Conservation (phyloP, 2,113 vertebrate genomes). For the Lates calcarifer region DNA sequence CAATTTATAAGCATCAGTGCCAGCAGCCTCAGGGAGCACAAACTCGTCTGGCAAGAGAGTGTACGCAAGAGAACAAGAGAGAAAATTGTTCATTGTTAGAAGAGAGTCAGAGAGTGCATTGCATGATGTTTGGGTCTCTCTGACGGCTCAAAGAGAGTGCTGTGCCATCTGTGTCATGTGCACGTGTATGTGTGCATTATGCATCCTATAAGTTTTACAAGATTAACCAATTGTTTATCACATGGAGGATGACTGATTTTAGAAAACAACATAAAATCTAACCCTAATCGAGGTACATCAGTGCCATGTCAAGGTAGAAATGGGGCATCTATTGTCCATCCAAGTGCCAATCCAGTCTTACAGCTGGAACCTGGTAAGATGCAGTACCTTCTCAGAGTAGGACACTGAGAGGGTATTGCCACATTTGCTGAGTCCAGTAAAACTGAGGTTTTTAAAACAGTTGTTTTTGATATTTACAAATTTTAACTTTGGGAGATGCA, state of each 20-base stretch:
- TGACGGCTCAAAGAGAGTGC: neutral
- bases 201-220: neutral
- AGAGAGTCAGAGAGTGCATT: neutral
- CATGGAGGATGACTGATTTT: neutral
- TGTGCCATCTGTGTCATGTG: neutral
- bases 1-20: neutral
- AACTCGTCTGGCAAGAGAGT: neutral
- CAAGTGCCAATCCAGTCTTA: neutral
- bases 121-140: too few relatives aligned
- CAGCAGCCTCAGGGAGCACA: conserved; percentile 25
- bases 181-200: neutral
- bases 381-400: too few relatives aligned
- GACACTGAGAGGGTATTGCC: too few relatives aligned
- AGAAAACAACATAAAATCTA: neutral
- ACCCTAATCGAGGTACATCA: neutral
- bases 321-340: neutral
- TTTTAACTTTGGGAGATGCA: too few relatives aligned
- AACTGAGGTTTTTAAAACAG: too few relatives aligned
- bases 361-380: neutral
- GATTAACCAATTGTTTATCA: neutral
- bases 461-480: too few relatives aligned
- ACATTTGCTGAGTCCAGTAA: neutral
- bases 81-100: neutral
- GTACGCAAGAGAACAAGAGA: neutral
- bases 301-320: neutral